A percentile compares a stretch with the other conserved stretches of the same genome.
Conservation (phyloP, 1,140 invertebrate species). For the Pemphigus obesinymphae region DNA sequence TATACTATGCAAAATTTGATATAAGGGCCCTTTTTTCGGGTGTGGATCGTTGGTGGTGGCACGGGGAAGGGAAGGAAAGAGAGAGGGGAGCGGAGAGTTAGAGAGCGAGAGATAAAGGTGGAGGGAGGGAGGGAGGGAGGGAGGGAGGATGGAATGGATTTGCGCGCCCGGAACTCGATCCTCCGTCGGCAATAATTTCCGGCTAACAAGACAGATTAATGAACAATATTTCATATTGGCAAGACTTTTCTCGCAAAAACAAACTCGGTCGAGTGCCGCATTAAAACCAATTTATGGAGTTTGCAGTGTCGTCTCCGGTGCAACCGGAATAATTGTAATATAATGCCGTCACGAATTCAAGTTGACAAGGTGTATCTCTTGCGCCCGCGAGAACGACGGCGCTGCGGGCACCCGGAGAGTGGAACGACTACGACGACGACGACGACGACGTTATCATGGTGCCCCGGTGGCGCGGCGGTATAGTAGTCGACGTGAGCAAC, state of each 20-base stretch:
- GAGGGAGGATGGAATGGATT: not conserved
- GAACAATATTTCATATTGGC: slow-evolving; percentile 41
- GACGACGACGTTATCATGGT: slow-evolving; percentile 30
- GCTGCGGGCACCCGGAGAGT: not conserved
- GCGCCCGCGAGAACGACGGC: not conserved
- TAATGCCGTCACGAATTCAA: slow-evolving; percentile 40
- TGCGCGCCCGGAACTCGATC: slow-evolving; percentile 31
- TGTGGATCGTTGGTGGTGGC: not conserved
- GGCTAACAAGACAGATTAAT: slow-evolving; percentile 41
- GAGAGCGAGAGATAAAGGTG: not conserved
- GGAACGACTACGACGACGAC: not conserved
- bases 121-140: not conserved
- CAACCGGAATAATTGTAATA: slow-evolving; percentile 38
- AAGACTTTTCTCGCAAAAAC: slow-evolving; percentile 38
- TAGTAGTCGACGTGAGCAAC: slow-evolving; percentile 34
- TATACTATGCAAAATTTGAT: slow-evolving; percentile 15
- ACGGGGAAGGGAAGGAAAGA: not conserved
- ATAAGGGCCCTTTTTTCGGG: slow-evolving; percentile 27
- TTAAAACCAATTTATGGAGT: slow-evolving; percentile 40
- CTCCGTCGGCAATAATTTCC: slow-evolving; percentile 41
- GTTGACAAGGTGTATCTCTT: slow-evolving; percentile 39
- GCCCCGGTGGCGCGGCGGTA: slow-evolving; percentile 5
- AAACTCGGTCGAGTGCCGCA: slow-evolving; percentile 35
- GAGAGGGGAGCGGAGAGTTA: not conserved
- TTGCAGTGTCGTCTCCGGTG: slow-evolving; percentile 28